Evolutionary conservation across 1,140 invertebrate species (phyloP), one percentile per base, ranked within the genome.

Genomic region (Drosophila baimaii): DNA sequence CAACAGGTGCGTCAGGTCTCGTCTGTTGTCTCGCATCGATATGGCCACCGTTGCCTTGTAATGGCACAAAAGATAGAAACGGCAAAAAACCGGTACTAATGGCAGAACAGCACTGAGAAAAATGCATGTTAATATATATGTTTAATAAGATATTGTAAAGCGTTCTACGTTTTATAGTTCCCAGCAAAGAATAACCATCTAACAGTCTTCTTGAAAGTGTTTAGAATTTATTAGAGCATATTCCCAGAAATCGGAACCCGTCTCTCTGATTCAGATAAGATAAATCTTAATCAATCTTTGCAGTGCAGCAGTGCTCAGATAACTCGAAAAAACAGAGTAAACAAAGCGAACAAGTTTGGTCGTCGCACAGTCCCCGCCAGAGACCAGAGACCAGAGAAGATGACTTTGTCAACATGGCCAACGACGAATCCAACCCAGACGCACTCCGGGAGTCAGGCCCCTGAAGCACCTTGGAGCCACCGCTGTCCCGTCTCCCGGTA

Each of bases 1-100:
- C 69, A 85, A 86, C 81, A 85, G 81, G 81, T 85, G 81, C 82
- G 78, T 66, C 52, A 27, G 55, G 76, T 83, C 76, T 76, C 58
- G 66, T 69, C 74, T 62, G 56, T 52, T 71, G 47, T 55, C 68
- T 49, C 65, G 31, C 51, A 74, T 64, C 78, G 54, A 61, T 69
- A 72, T 69, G 62, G 58, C 54, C 62, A 85, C 66, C 56, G 62
- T 54, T 66, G 29, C 59, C 29, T 47, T 65, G 64, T 66, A 65
- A 65, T 66, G 31, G 10, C 59, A 64, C 23, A 63, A 64, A 62
- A 33, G 23, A 62, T 58, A 71, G 43, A 41, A 70, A 69, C 43
- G 44, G 29, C 29, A 44, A 41, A 59, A 82, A 82, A 81, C 79
- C 79, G 74, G 79, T 82, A 81, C 54, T 27, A 59, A 27, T 63